These are phyloP conservation scores for Alexandromys fortis DNA, from an alignment of 2,113 vertebrate species.

Conservation along the genomic window DNA sequence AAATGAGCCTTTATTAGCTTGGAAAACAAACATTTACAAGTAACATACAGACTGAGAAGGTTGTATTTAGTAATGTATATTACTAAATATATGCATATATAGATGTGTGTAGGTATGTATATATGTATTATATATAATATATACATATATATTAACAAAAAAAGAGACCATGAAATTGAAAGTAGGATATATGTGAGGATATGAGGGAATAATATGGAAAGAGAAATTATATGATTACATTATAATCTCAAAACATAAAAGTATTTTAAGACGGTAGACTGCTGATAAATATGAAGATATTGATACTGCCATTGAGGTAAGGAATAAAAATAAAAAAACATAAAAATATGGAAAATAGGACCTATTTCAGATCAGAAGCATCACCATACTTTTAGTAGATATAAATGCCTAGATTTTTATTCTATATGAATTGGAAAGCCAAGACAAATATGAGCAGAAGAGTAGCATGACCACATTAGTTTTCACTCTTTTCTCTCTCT, in stretches of 20 bases:
- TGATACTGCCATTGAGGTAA: not conserved
- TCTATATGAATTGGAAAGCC: not conserved
- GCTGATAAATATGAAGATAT: not conserved
- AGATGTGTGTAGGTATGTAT: too few species aligned
- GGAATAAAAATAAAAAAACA: not conserved
- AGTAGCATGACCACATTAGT: not conserved
- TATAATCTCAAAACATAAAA: not conserved
- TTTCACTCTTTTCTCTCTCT: not conserved
- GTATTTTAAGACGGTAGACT: not conserved
- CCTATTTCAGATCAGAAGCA: not conserved
- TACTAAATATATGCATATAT: not conserved
- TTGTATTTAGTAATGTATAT: not conserved
- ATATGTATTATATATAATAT: too few species aligned
- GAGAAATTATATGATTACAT: not conserved
- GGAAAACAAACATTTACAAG: not conserved
- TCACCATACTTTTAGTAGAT: not conserved
- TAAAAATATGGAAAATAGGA: not conserved
- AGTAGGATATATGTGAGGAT: not conserved
- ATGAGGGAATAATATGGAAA: not conserved
- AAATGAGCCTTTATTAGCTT: not conserved
- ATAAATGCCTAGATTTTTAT: conserved; percentile 21
- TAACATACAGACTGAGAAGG: not conserved
- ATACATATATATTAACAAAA: not conserved
- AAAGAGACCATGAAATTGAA: not conserved
- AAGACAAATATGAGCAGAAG: not conserved